Conservation (phyloP, 2,797 vertebrate genomes). For the Lutjanus argentimaculatus region DNA sequence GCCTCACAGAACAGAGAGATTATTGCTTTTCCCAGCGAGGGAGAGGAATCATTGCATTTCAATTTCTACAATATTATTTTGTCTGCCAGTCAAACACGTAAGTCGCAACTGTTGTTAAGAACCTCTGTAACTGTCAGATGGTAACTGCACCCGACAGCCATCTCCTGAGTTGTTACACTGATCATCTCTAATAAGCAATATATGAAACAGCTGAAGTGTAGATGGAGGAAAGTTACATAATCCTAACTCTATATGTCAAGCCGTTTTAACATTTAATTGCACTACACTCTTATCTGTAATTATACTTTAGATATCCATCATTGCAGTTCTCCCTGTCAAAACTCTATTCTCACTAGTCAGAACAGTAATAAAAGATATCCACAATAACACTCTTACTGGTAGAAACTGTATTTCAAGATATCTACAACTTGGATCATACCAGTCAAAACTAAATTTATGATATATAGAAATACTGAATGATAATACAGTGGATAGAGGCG, state of each 20-base stretch:
- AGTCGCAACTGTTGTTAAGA: slow-evolving; percentile 21
- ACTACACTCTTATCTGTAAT: too few relatives aligned
- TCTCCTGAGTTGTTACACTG: slow-evolving; percentile 12
- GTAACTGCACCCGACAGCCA: slow-evolving; percentile 6
- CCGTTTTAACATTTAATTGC: too few relatives aligned
- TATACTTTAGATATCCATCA: too few relatives aligned
- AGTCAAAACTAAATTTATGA: too few relatives aligned
- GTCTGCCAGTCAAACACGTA: slow-evolving; percentile 40
- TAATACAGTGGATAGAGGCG: too few relatives aligned
- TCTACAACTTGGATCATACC: too few relatives aligned
- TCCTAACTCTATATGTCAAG: neutral
- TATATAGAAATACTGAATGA: too few relatives aligned
- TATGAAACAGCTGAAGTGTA: slow-evolving; percentile 27
- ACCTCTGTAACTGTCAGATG: slow-evolving; percentile 13
- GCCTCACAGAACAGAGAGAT: neutral
- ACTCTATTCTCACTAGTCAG: too few relatives aligned
- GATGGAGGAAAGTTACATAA: slow-evolving; percentile 9
- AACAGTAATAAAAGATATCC: too few relatives aligned
- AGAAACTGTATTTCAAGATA: too few relatives aligned
- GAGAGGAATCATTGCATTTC: slow-evolving; percentile 33
- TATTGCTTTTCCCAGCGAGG: slow-evolving; percentile 16
- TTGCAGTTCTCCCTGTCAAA: too few relatives aligned
- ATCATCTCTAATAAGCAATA: slow-evolving; percentile 26
- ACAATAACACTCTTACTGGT: too few relatives aligned
- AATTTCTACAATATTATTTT: slow-evolving; percentile 34